Base-by-base conservation (phyloP, 30 jellyfish, hydroid and myxozoan genomes). In the Cassiopea xamachana region DNA sequence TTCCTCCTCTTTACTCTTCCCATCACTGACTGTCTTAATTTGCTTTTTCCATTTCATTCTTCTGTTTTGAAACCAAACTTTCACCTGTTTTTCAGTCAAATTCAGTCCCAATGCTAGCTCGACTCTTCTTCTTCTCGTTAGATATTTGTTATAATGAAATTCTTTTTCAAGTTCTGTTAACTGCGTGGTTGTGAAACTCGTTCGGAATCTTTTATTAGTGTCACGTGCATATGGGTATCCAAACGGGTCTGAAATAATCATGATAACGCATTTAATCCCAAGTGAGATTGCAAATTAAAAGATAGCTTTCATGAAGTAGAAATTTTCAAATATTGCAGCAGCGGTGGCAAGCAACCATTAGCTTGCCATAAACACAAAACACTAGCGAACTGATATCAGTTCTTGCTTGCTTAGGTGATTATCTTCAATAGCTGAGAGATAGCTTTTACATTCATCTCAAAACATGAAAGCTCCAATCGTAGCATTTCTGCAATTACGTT, bases 11-110 rank as follows among this genome's bases (percentile, higher is more conserved):
- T 78, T 69, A 14, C 46, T 79, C 58, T 19, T 77, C 55, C 76
- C 95, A 60, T 87, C 95, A 44, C 75, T 87, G 16, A 83, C 92
- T 12, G 70, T 44, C 50, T 77, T 80, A 46, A 80, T 59, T 67
- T 92, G 98, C 88, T 93, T 93, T 70, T 93, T 93, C 94, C 93
- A 89, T 59, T 93, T 93, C 98, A 93, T 93, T 62, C 98, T 74
- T 69, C 95, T 69, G 73, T 93, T 93, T 84, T 93, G 98, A 69
- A 93, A 93, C 98, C 98, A 93, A 14, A 93, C 97, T 69, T 93
- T 93, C 79, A 93, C 97, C 48, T 93, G 98, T 61, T 87, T 93
- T 84, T 93, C 98, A 8, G 97, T 82, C 68, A 93, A 74, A 68
- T 93, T 87, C 71, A 93, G 58, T 2, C 97, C 98, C 50, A 88